Evolutionary conservation across 2,888 invertebrate genomes (phyloP).

Genomic region (Pachymerium ferrugineum): DNA sequence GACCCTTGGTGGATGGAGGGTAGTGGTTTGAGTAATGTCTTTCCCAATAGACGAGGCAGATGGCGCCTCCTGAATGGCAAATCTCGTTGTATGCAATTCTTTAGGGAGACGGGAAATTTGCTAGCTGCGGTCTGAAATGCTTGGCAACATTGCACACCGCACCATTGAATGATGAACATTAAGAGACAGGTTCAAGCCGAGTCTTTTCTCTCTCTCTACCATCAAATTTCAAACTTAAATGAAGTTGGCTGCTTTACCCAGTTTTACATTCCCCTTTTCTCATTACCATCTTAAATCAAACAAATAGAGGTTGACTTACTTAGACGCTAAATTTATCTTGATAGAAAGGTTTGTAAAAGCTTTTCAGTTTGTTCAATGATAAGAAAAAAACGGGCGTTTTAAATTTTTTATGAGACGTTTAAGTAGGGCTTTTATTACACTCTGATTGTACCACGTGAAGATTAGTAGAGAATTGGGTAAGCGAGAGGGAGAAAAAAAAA

Average conservation of each 20-base stretch:
- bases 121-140: neutral
- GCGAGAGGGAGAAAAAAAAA: too few relatives aligned
- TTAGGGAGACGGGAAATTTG: neutral
- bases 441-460: too few relatives aligned
- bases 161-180: neutral
- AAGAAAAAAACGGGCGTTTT: too few relatives aligned
- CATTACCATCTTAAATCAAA: neutral
- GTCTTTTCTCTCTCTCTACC: neutral
- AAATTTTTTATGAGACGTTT: too few relatives aligned
- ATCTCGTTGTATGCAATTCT: neutral
- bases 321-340: too few relatives aligned
- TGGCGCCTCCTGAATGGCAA: neutral
- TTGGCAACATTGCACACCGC: neutral
- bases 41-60: neutral
- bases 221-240: neutral
- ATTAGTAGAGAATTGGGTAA: too few relatives aligned
- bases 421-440: too few relatives aligned
- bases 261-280: too few relatives aligned
- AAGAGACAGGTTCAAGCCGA: neutral
- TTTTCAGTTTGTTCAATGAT: too few relatives aligned
- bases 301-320: too few relatives aligned
- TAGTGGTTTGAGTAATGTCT: neutral
- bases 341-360: too few relatives aligned
- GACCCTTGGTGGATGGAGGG: neutral
- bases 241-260: neutral